These are phyloP conservation scores for Setophaga coronata DNA, from an alignment of 2,113 vertebrate genomes.

Conservation along the genomic window DNA sequence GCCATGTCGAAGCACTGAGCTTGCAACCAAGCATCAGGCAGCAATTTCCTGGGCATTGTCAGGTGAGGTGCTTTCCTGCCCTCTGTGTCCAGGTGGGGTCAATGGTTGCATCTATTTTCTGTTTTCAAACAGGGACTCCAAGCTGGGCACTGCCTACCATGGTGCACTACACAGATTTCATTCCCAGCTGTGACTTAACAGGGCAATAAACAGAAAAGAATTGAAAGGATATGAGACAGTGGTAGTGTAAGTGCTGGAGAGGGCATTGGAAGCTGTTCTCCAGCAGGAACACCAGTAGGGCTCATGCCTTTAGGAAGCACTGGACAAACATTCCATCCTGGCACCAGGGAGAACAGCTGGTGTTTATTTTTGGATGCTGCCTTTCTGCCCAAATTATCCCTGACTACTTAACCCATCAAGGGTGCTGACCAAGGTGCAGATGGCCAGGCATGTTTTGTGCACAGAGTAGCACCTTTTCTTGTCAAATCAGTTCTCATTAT, in stretches of 20 bases:
- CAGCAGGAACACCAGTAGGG: not conserved
- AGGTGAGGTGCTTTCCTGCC: not conserved
- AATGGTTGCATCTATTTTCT: not conserved
- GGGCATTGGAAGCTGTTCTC: not conserved
- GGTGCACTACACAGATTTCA: not conserved
- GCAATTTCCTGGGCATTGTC: not conserved
- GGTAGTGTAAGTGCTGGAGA: not conserved
- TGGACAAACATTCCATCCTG: not conserved
- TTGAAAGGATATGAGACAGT: not conserved
- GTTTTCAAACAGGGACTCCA: not conserved
- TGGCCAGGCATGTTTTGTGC: not conserved
- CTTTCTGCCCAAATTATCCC: not conserved
- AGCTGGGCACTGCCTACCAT: not conserved
- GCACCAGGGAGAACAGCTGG: not conserved
- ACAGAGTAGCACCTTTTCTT: not conserved
- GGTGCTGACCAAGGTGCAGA: not conserved
- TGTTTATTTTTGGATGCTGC: not conserved
- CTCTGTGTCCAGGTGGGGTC: not conserved
- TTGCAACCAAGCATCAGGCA: not conserved
- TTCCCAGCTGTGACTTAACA: not conserved
- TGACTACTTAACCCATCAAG: not conserved
- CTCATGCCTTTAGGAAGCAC: not conserved
- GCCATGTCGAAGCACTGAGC: not conserved
- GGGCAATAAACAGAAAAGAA: not conserved
- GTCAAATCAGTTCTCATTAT: not conserved